Evolutionary conservation across 2,113 vertebrate species (phyloP).

Genomic region (Dolichallabes microphthalmus): DNA sequence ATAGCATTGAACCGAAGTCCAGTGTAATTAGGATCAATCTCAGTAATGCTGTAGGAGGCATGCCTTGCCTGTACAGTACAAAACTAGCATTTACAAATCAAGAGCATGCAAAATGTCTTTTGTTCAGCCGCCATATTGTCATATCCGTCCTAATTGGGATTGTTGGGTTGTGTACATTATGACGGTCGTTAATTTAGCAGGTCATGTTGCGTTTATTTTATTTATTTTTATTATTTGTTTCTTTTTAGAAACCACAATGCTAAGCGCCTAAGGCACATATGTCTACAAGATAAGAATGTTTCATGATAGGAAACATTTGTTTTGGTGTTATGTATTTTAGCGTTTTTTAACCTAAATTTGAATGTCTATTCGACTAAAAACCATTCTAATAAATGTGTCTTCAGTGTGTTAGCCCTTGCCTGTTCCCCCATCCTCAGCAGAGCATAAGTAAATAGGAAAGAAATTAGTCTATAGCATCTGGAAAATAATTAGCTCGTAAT

Average conservation of each 20-base stretch:
- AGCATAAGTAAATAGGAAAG: conserved; percentile 56
- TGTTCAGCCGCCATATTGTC: conserved; percentile 38
- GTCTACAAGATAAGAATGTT: not conserved
- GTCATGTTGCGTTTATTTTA: not conserved
- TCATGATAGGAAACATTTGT: not conserved
- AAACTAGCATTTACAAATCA: conserved; percentile 9
- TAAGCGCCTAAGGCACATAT: not conserved
- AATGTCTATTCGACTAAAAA: conserved; percentile 66
- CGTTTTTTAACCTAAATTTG: conserved; percentile 31
- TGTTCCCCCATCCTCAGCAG: conserved; percentile 65
- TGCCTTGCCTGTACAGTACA: conserved; percentile 8
- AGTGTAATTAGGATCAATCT: conserved; percentile 65
- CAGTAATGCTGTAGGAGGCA: conserved; percentile 55
- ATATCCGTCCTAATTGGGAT: not conserved
- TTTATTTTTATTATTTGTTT: not conserved
- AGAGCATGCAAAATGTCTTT: conserved; percentile 24
- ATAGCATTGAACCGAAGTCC: conserved; percentile 70
- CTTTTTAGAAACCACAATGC: not conserved
- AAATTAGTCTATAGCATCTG: conserved; percentile 72
- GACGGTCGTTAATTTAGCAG: not conserved
- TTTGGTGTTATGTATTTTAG: not conserved
- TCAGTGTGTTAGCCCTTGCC: conserved; percentile 62
- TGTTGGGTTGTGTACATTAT: not conserved
- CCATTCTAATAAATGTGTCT: conserved; percentile 68
- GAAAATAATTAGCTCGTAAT: conserved; percentile 76